Conservation (phyloP, 2,113 vertebrate species). For the Atlantisia rogersi region DNA sequence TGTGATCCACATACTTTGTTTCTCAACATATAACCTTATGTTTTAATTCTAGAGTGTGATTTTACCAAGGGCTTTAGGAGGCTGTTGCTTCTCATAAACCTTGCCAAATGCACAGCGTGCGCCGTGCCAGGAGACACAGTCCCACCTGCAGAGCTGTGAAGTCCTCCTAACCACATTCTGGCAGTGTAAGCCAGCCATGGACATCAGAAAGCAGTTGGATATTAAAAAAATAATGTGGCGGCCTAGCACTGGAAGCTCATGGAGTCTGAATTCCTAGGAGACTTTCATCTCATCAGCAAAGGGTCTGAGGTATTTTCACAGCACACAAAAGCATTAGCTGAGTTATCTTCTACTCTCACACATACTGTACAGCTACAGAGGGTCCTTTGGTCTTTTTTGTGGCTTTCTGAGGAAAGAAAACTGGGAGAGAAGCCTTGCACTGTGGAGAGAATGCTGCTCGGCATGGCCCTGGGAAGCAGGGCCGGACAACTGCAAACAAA, state of each 20-base stretch:
- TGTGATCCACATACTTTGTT: background rate
- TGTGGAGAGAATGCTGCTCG: rapidly evolving
- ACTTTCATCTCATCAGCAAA: background rate
- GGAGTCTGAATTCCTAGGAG: background rate
- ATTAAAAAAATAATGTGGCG: background rate
- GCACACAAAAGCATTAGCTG: background rate
- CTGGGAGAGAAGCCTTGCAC: background rate
- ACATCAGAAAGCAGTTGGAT: background rate
- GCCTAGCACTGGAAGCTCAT: background rate
- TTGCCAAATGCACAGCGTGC: background rate
- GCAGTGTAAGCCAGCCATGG: background rate
- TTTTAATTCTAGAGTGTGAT: background rate
- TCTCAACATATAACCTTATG: background rate
- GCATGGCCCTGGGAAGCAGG: background rate
- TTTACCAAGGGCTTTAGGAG: background rate
- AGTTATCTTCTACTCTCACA: background rate
- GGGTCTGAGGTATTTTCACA: background rate
- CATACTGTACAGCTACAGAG: background rate
- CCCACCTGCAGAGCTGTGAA: background rate
- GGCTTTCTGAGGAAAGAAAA: background rate
- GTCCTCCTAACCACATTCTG: background rate
- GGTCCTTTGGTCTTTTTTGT: background rate
- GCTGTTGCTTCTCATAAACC: background rate
- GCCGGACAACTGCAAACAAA: background rate
- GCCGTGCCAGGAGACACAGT: background rate